A percentile compares a stretch with the other conserved stretches of the same genome.
Conservation (phyloP, 2,888 invertebrate species). For the Odontothrips loti region DNA sequence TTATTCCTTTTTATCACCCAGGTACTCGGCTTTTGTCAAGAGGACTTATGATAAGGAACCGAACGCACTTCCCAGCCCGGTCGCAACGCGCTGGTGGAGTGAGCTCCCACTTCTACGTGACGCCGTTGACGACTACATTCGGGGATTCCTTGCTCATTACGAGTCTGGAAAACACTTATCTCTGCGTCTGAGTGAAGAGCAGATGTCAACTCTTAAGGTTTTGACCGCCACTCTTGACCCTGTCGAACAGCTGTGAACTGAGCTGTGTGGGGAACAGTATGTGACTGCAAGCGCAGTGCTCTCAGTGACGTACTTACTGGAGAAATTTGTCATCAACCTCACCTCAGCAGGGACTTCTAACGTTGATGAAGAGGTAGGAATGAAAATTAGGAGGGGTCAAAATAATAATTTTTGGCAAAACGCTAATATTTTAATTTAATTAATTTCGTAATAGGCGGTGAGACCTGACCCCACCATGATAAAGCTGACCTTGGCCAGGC, state of each 20-base stretch:
- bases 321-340: not conserved
- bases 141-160: not conserved
- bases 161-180: not conserved
- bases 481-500: not conserved
- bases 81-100: not conserved
- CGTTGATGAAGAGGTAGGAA: not conserved
- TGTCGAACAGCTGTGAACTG: not conserved
- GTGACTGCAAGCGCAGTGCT: not conserved
- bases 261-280: not conserved
- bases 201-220: not conserved
- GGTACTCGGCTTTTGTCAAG: not conserved
- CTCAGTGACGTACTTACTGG: not conserved
- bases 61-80: not conserved
- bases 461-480: not conserved
- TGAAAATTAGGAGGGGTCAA: not conserved
- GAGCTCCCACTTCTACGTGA: not conserved
- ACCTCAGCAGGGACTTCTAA: not conserved
- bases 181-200: not conserved
- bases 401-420: not conserved
- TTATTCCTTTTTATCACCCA: too few species aligned
- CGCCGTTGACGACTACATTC: not conserved
- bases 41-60: not conserved
- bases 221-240: not conserved
- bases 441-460: not conserved
- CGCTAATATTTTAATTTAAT: not conserved